These are phyloP conservation scores for Notechis scutatus DNA, from an alignment of 2,113 vertebrate species.

Conservation along the genomic window DNA sequence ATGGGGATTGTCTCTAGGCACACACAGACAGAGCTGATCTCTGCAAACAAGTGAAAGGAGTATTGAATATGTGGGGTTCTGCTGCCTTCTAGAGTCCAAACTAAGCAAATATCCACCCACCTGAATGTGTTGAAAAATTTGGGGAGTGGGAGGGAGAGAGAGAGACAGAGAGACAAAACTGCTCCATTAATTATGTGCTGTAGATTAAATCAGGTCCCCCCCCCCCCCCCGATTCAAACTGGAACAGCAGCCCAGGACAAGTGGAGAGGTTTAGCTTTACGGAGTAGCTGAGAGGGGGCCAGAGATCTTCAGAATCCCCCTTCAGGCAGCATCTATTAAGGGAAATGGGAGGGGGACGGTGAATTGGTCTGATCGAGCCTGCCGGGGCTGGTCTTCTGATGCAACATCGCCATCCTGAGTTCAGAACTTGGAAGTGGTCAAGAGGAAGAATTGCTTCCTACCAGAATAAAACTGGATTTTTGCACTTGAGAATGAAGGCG, in stretches of 20 bases:
- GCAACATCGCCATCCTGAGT: slow-evolving; percentile 56
- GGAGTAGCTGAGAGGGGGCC: background rate
- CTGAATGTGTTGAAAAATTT: background rate
- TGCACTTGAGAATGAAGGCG: background rate
- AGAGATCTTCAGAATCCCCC: background rate
- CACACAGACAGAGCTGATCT: background rate
- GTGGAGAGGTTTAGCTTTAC: fast-evolving
- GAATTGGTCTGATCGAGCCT: background rate
- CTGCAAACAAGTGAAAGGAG: fast-evolving
- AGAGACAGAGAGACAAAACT: background rate
- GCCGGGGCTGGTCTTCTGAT: background rate
- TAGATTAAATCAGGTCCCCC: background rate
- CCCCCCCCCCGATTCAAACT: fast-evolving
- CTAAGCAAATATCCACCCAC: too few relatives aligned
- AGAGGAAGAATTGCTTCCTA: background rate
- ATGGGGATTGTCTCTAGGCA: background rate
- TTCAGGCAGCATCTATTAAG: background rate
- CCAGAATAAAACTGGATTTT: background rate
- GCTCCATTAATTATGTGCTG: background rate
- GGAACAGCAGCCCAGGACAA: background rate
- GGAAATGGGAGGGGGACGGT: background rate
- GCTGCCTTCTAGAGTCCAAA: slow-evolving; percentile 53
- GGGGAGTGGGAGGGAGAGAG: background rate
- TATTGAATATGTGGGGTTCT: background rate
- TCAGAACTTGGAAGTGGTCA: background rate